phyloP scores from a whole-genome alignment of 2,113 vertebrate species.

The Ifrita kowaldi region DNA sequence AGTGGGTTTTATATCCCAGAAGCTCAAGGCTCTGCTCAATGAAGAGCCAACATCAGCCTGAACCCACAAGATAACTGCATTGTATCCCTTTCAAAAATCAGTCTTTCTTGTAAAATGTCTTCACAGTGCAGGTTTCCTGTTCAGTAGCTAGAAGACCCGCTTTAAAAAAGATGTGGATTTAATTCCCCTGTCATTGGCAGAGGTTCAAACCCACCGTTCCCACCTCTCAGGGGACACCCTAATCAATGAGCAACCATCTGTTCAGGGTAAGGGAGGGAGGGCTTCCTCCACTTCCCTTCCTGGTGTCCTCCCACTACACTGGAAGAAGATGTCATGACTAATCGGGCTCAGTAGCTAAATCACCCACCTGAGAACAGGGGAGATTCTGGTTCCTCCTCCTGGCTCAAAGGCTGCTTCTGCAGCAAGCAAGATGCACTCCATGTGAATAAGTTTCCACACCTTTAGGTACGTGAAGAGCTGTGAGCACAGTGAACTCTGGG shows the following conservation, averaged over 20 bases:
- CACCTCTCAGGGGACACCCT: not conserved
- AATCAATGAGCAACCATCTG: slow-evolving; percentile 53
- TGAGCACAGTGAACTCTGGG: not conserved
- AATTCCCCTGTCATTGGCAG: slow-evolving; percentile 5
- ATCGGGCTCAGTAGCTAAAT: slow-evolving; percentile 13
- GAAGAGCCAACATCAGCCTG: not conserved
- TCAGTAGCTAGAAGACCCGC: not conserved
- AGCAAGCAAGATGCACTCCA: not conserved
- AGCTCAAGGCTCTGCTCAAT: not conserved
- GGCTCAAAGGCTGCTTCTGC: not conserved
- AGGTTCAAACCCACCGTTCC: not conserved
- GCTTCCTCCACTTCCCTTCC: not conserved
- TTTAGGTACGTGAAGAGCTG: not conserved
- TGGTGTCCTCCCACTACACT: not conserved
- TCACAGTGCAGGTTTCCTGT: not conserved
- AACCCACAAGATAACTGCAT: not conserved
- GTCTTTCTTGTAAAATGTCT: not conserved
- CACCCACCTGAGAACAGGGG: not conserved
- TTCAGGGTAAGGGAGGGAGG: not conserved
- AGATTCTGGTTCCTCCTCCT: not conserved
- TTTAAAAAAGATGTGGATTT: not conserved
- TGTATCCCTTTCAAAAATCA: not conserved
- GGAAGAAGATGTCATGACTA: not conserved
- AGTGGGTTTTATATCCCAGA: not conserved
- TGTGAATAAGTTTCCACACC: not conserved